Base-by-base conservation (phyloP, 1,140 invertebrate species). In the Chironomus striatipennis region DNA sequence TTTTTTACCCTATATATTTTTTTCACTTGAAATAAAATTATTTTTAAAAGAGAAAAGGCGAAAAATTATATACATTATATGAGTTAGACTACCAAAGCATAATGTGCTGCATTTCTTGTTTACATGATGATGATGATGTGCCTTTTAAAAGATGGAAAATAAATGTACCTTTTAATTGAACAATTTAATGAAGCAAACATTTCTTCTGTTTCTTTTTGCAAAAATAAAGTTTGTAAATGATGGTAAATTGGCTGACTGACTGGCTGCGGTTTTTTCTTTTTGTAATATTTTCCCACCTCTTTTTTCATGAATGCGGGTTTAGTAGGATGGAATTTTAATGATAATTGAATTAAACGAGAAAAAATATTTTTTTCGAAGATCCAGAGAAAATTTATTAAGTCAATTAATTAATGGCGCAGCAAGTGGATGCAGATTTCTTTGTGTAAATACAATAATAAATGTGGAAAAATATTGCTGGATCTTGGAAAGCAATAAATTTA, bases 161-260 rank as follows among this genome's bases (percentile, higher is more conserved):
- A n/a, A 57, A 57, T 57, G 47, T 57, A n/a, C 47, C n/a, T 57
- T 57, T 57, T 57, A 57, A 57, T 57, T 57, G 47, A n/a, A n/a
- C 47, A n/a, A 57, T 57, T 57, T 57, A 57, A 57, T 57, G 47
- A n/a, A 57, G 12, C n/a, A 15, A 57, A 57, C 15, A 57, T 57
- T n/a, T 57, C 47, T 34, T 34, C 24, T 34, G 2, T 34, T 5
- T 34, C 24, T 5, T 34, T 34, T 34, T 5, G 1, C 24, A 34
- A 34, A 5, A 34, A 34, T 34, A n/a, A n/a, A 34, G 24, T 34
- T 5, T 34, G 1, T 34, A 34, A 34, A 34, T 34, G 24, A 34
- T 34, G 1, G 24, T 34, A 34, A 34, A 34, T 34, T 34, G 24
- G 24, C 24, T n/a, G n/a, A 15, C 47, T 57, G 47, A n/a, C 47